Percentiles rank a stretch among this genome's conserved stretches.
phyloP scores from a whole-genome alignment of 2,888 invertebrate genomes.

The Perizoma flavofasciatum region DNA sequence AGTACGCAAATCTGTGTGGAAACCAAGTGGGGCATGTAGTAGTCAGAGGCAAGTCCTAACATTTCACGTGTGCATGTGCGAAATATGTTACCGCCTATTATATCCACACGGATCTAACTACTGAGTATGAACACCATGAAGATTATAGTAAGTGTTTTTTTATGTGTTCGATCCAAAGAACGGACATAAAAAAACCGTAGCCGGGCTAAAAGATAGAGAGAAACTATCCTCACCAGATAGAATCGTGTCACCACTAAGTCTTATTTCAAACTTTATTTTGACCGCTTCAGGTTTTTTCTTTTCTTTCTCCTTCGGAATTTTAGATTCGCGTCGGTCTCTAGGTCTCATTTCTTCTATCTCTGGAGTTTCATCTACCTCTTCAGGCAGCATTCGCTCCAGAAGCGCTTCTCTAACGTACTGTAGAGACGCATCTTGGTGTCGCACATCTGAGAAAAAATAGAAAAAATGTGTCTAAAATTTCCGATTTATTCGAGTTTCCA shows the following conservation, averaged over 20 bases:
- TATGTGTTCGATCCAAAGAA: too few relatives aligned
- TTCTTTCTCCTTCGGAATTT: slow-evolving; percentile 34
- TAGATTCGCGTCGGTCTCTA: slow-evolving; percentile 42
- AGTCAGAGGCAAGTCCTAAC: too few relatives aligned
- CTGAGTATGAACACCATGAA: too few relatives aligned
- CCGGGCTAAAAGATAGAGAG: neutral
- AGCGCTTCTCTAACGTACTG: slow-evolving; percentile 54
- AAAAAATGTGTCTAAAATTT: too few relatives aligned
- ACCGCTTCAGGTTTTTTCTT: slow-evolving; percentile 48
- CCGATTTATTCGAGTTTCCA: too few relatives aligned
- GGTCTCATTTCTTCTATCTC: slow-evolving; percentile 35
- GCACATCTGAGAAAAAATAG: slow-evolving; percentile 50
- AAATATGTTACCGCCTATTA: too few relatives aligned
- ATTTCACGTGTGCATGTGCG: too few relatives aligned
- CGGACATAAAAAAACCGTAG: too few relatives aligned
- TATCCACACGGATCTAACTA: too few relatives aligned
- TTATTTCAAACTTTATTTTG: slow-evolving; percentile 58
- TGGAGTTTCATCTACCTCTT: slow-evolving; percentile 27
- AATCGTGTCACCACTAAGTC: slow-evolving; percentile 57
- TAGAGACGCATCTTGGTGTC: slow-evolving; percentile 68
- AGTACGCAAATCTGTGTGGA: too few relatives aligned
- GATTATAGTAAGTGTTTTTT: too few relatives aligned
- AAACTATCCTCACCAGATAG: slow-evolving; percentile 54
- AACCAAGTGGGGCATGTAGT: too few relatives aligned
- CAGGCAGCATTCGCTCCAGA: slow-evolving; percentile 39